Conservation (phyloP, 30 jellyfish, hydroid and myxozoan genomes). For the Pseudorhiza aurosa region DNA sequence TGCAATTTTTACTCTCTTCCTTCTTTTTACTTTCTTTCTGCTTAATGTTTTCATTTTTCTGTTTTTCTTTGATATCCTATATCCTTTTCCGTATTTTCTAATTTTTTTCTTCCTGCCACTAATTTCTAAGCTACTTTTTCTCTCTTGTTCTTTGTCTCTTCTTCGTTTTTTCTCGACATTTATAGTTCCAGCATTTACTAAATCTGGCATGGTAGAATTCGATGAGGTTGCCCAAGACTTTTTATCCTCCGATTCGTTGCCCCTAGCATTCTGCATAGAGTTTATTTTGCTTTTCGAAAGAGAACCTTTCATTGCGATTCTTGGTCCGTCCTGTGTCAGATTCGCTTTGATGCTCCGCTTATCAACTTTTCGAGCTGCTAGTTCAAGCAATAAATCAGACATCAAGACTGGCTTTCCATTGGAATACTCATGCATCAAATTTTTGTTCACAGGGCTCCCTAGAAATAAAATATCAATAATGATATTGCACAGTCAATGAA, state of each 20-base stretch:
- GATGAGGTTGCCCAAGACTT: background rate
- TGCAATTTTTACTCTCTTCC: too few species aligned
- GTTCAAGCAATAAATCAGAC: slow-evolving; percentile 10
- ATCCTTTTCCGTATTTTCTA: too few species aligned
- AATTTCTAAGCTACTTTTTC: background rate
- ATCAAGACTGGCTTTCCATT: background rate
- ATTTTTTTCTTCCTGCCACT: too few species aligned
- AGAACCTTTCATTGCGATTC: background rate
- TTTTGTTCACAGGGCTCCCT: background rate
- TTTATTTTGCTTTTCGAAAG: background rate
- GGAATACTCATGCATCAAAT: background rate
- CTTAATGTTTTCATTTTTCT: too few species aligned
- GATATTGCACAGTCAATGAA: background rate
- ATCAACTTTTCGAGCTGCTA: background rate
- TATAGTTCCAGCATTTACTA: background rate
- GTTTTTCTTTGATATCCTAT: too few species aligned
- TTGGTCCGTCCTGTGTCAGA: background rate
- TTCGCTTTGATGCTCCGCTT: background rate
- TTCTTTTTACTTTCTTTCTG: too few species aligned
- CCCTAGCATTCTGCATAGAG: background rate
- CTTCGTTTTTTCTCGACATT: background rate
- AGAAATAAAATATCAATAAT: background rate
- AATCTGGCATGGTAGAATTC: background rate
- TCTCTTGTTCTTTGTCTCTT: background rate
- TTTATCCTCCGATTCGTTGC: background rate